Percentiles rank a stretch among this genome's conserved stretches.
Evolutionary conservation across 1,140 invertebrate genomes (phyloP).

Genomic region (Brachionus rotundiformis): DNA sequence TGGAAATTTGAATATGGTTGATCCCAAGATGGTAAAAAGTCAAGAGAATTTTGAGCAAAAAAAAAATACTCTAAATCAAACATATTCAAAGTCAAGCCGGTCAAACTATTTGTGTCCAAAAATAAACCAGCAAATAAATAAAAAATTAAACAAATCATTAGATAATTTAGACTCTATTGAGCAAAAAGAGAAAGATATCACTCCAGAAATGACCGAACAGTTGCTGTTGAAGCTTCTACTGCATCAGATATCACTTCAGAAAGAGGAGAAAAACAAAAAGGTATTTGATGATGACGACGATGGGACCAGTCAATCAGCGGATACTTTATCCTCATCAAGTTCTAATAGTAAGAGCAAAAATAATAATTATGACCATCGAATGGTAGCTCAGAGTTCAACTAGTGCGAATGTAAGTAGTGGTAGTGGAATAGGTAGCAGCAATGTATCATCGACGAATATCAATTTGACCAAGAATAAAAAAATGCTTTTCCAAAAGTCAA

Average conservation of each 20-base stretch:
- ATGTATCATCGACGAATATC: not conserved
- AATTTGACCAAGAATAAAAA: conserved; percentile 33
- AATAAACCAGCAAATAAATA: not conserved
- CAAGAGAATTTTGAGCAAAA: conserved; percentile 21
- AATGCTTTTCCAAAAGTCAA: conserved; percentile 9
- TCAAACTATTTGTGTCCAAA: conserved; percentile 10
- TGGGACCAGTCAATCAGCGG: conserved; percentile 5
- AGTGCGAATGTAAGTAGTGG: not conserved
- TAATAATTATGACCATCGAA: not conserved
- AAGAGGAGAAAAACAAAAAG: not conserved
- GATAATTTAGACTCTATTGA: conserved; percentile 20
- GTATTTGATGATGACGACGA: conserved; percentile 16
- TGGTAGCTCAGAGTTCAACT: not conserved
- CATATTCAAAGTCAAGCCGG: conserved; percentile 18
- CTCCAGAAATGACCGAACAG: conserved; percentile 37
- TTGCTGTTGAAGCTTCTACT: conserved; percentile 36
- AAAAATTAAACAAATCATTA: conserved; percentile 40
- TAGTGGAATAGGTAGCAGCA: not conserved
- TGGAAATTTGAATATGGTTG: not conserved
- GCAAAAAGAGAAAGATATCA: not conserved
- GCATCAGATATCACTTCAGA: conserved; percentile 34
- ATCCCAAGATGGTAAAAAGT: not conserved
- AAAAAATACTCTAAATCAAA: conserved; percentile 4
- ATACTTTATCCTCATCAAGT: conserved; percentile 26
- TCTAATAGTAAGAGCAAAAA: conserved; percentile 8